These are phyloP conservation scores for Mixornis gularis DNA, from an alignment of 2,113 vertebrate genomes.

Conservation along the genomic window DNA sequence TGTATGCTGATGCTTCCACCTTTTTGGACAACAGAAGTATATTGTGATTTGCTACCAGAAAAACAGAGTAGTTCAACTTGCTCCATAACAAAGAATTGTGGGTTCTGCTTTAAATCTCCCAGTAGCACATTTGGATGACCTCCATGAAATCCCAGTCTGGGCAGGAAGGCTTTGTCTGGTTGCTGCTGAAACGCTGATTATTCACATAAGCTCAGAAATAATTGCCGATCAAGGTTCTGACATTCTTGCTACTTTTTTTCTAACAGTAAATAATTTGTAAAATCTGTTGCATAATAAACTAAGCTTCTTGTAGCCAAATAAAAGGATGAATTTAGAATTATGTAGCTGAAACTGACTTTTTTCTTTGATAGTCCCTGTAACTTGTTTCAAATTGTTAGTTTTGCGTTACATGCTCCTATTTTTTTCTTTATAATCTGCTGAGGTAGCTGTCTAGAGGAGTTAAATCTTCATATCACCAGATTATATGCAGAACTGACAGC, in stretches of 20 bases:
- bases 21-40: background rate
- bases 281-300: background rate
- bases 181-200: background rate
- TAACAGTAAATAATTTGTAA: background rate
- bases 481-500: background rate
- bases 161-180: background rate
- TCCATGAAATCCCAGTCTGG: background rate
- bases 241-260: background rate
- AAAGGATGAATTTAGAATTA: background rate
- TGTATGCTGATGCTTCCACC: background rate
- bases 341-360: background rate
- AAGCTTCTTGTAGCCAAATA: background rate
- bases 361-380: background rate
- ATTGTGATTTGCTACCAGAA: background rate
- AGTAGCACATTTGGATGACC: conserved; percentile 15
- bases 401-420: background rate
- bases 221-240: background rate
- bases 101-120: background rate
- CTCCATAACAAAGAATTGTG: background rate
- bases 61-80: background rate
- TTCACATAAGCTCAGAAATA: background rate
- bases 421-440: background rate
- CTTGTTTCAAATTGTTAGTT: background rate
- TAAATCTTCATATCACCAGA: background rate
- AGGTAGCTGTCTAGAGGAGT: background rate